A percentile compares a stretch with the other conserved stretches of the same genome.
Conservation (phyloP, 2,888 invertebrate species). For the Leucophora obtusa region DNA sequence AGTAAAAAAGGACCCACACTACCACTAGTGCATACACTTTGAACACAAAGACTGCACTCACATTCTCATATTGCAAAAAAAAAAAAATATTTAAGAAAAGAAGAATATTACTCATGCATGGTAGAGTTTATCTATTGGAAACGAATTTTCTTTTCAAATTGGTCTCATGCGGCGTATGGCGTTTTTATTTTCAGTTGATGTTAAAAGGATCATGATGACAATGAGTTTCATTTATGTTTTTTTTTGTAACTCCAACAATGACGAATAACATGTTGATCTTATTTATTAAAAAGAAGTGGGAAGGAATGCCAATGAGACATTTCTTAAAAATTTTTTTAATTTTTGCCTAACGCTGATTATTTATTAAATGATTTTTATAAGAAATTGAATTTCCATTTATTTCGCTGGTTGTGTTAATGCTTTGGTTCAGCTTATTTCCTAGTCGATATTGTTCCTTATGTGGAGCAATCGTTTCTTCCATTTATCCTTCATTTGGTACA, state of each 20-base stretch:
- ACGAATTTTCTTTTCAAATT: conserved; percentile 10
- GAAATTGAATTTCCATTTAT: no score
- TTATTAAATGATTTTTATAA: no score
- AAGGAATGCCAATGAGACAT: not conserved
- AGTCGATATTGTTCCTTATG: no score
- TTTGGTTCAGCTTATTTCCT: no score
- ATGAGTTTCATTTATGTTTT: conserved; percentile 7
- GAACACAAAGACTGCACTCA: not conserved
- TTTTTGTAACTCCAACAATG: conserved; percentile 15
- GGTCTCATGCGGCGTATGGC: conserved; percentile 19
- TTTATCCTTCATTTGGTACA: no score
- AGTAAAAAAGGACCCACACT: conserved; percentile 21
- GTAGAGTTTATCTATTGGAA: conserved; percentile 3
- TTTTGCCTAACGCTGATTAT: no score
- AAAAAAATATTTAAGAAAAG: not conserved
- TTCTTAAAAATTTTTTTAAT: no score
- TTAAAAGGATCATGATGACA: conserved; percentile 5
- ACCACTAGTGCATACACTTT: not conserved
- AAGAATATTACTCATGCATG: not conserved
- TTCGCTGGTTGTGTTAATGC: no score
- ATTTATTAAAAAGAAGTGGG: not conserved
- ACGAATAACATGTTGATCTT: not conserved
- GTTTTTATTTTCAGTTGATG: not conserved
- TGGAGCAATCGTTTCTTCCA: no score
- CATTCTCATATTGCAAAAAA: conserved; percentile 26